Percentiles rank a stretch among this genome's conserved stretches.
Conservation (phyloP, 2,113 vertebrate species). For the Penelope pileata region DNA sequence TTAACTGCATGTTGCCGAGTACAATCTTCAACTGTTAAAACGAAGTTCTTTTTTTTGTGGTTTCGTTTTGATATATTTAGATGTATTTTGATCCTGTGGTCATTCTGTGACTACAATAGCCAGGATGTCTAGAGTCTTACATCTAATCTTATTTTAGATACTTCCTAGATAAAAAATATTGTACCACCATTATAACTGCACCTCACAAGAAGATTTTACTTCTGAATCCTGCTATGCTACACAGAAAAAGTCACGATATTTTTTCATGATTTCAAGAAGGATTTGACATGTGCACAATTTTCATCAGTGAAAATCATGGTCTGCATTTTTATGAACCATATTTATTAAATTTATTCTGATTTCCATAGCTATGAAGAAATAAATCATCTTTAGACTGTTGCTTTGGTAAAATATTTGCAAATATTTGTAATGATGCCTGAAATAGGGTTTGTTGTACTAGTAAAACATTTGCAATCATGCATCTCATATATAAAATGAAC, state of each 20-base stretch:
- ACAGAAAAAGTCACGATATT: background rate
- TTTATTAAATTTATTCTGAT: background rate
- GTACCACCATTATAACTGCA: accelerated
- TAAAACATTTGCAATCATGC: background rate
- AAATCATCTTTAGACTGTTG: background rate
- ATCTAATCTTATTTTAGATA: background rate
- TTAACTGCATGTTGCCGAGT: accelerated
- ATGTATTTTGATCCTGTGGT: background rate
- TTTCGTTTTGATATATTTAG: background rate
- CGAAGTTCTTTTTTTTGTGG: background rate
- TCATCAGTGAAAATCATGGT: background rate
- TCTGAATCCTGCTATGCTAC: background rate
- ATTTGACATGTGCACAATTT: accelerated
- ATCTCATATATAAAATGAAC: background rate
- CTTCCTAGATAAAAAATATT: background rate
- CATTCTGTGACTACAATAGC: background rate
- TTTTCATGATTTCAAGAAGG: background rate
- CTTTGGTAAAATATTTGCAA: too few relatives aligned
- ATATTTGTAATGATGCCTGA: background rate
- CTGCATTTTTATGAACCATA: accelerated
- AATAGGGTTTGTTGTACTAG: background rate
- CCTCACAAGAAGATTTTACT: background rate
- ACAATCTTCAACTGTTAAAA: background rate
- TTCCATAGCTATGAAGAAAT: background rate
- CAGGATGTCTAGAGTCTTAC: background rate